Base-by-base conservation (phyloP, 2,797 vertebrate genomes). In the Sebastes iracundus region DNA sequence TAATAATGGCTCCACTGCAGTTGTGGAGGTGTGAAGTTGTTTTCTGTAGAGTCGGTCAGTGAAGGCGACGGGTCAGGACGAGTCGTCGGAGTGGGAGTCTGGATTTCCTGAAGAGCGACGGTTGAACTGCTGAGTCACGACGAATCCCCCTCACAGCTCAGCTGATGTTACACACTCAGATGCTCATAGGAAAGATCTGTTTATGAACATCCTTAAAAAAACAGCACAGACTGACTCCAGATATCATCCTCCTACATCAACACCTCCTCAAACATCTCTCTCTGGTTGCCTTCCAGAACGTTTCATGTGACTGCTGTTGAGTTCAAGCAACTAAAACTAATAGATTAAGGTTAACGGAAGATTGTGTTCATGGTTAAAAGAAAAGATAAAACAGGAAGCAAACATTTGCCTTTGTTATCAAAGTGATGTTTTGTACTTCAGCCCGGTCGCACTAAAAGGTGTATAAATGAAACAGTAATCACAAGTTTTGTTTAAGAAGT, bases 71-170 rank as follows among this genome's bases (percentile, higher is more conserved):
- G 46, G 13, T 70, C 28, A 35, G 52, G 9, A 62, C 7, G 38
- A 72, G 38, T 18, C 42, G 30, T 70, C 32, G 3, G 38, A 70
- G 76, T 79, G 81, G 76, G 81, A 71, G 71, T 72, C 42, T 52
- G 69, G 46, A 68, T 68, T 82, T 70, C 76, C 72, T 75, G 72
- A 68, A 35, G 61, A 49, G 38, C 12, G 52, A 49, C 38, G 10
- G 59, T 13, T 52, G 13, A 27, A 23, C 30, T 4, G 38, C 66
- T 71, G 81, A 75, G 66, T 83, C 76, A 74, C 35, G 20, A 20
- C 53, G 65, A 65, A 7, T 20, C 38, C 23, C 22, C 20, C 65
- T 12, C 63, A 46, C 63, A 46, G 20, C 20, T 66, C 27, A 28
- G 38, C 33, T 28, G 55, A 59, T 14, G 23, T 27, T 14, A 27